These are phyloP conservation scores for Phrynocephalus vlangalii DNA, from an alignment of 2,797 vertebrate species.

Conservation along the genomic window DNA sequence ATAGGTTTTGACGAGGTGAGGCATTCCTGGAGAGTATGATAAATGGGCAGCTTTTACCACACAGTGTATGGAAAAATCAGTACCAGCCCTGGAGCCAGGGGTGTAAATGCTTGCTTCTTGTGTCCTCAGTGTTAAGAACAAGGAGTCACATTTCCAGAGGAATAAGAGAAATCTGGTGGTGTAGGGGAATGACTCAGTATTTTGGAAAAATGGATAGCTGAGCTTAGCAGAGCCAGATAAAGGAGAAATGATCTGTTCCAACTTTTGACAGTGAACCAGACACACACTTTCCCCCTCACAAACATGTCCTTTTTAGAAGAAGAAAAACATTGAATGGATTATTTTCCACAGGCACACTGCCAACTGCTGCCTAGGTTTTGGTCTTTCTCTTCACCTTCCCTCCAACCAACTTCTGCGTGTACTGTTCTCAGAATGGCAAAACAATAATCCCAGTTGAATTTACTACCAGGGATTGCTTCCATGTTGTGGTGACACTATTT, in stretches of 20 bases:
- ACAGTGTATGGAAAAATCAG: neutral
- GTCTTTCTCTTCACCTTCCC: neutral
- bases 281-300: neutral
- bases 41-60: neutral
- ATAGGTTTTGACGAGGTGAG: neutral
- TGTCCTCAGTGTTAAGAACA: no score
- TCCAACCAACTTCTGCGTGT: neutral
- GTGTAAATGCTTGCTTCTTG: neutral
- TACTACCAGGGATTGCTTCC: neutral
- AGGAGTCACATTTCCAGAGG: neutral
- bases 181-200: neutral
- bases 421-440: neutral
- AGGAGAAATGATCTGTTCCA: constrained; percentile 26
- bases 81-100: neutral
- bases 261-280: constrained; percentile 5
- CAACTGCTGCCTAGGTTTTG: neutral
- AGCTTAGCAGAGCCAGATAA: constrained; percentile 20
- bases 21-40: no score
- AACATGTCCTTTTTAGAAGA: neutral
- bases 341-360: neutral
- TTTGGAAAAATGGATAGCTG: constrained; percentile 14
- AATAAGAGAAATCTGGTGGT: neutral
- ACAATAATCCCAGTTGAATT: neutral
- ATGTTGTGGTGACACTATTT: neutral
- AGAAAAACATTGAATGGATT: neutral